A percentile compares a stretch with the other conserved stretches of the same genome.
Conservation (phyloP, 2,797 vertebrate genomes). For the Myotis myotis region DNA sequence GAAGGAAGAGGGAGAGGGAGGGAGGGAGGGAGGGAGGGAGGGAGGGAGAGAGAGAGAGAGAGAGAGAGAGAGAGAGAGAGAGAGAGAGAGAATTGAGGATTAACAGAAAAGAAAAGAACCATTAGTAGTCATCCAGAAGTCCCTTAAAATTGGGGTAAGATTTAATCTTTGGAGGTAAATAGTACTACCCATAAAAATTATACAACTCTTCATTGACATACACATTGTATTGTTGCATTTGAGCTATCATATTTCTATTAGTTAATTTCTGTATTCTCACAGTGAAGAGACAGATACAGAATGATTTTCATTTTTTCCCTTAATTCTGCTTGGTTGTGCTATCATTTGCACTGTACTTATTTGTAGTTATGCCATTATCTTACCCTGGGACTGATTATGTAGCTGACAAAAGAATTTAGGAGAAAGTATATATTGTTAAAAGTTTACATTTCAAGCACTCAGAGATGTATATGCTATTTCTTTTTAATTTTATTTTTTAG, state of each 20-base stretch:
- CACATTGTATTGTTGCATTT: neutral
- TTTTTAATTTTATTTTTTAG: neutral
- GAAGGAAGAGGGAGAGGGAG: too few species aligned
- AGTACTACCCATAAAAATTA: neutral
- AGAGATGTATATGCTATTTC: neutral
- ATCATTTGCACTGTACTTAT: neutral
- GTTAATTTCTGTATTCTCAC: slow-evolving; percentile 42
- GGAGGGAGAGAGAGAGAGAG: too few species aligned
- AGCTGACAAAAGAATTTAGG: slow-evolving; percentile 30
- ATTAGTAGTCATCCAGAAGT: neutral
- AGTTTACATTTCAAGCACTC: slow-evolving; percentile 17
- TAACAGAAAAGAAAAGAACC: neutral
- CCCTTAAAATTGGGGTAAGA: neutral
- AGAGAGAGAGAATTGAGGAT: too few species aligned
- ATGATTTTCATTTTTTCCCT: slow-evolving; percentile 19
- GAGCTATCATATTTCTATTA: neutral
- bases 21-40: too few species aligned
- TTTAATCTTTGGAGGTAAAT: slow-evolving; percentile 33
- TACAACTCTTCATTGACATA: neutral
- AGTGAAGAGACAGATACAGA: neutral
- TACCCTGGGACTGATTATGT: neutral
- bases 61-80: too few species aligned
- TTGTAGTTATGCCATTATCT: slow-evolving; percentile 31
- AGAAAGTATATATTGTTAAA: neutral
- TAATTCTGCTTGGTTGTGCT: neutral